Evolutionary conservation across 1,140 invertebrate species (phyloP).

Genomic region (Sitobion miscanthi): DNA sequence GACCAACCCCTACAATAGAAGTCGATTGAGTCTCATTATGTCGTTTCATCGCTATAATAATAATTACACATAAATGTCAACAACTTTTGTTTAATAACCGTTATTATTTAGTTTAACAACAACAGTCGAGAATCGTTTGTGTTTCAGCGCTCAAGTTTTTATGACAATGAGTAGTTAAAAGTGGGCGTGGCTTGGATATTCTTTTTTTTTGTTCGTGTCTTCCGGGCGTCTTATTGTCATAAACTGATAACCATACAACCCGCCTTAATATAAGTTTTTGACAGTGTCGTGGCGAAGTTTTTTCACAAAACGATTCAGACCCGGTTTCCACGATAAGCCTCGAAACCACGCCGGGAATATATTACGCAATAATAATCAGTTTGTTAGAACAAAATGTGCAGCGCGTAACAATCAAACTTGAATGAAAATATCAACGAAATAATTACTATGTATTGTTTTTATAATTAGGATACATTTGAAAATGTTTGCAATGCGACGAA

Average conservation of each 20-base stretch:
- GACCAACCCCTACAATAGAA: not conserved
- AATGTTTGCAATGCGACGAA: not conserved
- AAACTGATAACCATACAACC: not conserved
- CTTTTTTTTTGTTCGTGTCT: not conserved
- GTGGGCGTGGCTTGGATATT: not conserved
- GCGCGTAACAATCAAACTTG: not conserved
- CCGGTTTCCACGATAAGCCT: not conserved
- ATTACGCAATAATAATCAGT: not conserved
- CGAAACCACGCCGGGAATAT: not conserved
- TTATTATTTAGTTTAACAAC: not conserved
- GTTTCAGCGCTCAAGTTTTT: not conserved
- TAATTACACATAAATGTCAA: constrained; percentile 39
- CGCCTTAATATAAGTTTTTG: not conserved
- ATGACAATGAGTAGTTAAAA: not conserved
- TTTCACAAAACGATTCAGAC: not conserved
- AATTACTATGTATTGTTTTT: not conserved
- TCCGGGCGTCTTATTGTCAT: not conserved
- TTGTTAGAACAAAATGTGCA: not conserved
- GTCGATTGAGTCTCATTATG: not conserved
- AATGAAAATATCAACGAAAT: not conserved
- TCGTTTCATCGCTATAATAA: not conserved
- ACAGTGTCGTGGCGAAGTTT: not conserved
- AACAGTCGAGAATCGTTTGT: not conserved
- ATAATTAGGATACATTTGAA: not conserved
- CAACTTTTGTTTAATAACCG: constrained; percentile 26